Evolutionary conservation across 2,888 invertebrate species (phyloP).

Genomic region (Helicoverpa assulta): DNA sequence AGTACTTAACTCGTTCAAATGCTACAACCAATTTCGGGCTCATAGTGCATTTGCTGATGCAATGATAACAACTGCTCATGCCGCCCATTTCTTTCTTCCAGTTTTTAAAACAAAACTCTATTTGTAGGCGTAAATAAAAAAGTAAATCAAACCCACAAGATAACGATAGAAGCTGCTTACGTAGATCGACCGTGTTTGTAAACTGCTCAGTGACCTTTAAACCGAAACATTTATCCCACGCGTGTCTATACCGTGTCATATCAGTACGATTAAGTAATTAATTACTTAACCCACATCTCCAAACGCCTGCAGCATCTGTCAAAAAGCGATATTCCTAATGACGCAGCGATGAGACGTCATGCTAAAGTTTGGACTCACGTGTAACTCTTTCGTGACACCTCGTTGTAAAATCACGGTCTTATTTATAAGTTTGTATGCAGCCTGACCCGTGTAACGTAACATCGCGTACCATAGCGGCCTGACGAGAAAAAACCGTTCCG

Average conservation of each 20-base stretch:
- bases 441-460: slow-evolving; percentile 50
- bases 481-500: slow-evolving; percentile 51
- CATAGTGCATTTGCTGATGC: background rate
- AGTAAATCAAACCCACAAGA: slow-evolving; percentile 1
- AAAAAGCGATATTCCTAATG: slow-evolving; percentile 44
- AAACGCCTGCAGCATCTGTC: slow-evolving; percentile 35
- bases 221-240: slow-evolving; percentile 37
- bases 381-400: slow-evolving; percentile 26
- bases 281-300: slow-evolving; percentile 36
- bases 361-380: slow-evolving; percentile 31
- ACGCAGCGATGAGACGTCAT: slow-evolving; percentile 38
- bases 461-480: slow-evolving; percentile 50
- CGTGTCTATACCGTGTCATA: slow-evolving; percentile 42
- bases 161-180: slow-evolving; percentile 14
- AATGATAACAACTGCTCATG: background rate
- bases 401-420: slow-evolving; percentile 15
- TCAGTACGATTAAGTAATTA: slow-evolving; percentile 35
- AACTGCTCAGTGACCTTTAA: slow-evolving; percentile 37
- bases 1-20: no score
- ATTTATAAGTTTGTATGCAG: slow-evolving; percentile 59
- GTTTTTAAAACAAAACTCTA: background rate
- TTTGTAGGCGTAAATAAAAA: background rate
- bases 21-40: no score
- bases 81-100: background rate
- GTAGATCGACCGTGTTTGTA: slow-evolving; percentile 25